Percentiles rank a stretch among this genome's conserved stretches.
These are phyloP conservation scores for Drosophila melanocephala DNA, from an alignment of 2,888 invertebrate genomes.

Conservation along the genomic window DNA sequence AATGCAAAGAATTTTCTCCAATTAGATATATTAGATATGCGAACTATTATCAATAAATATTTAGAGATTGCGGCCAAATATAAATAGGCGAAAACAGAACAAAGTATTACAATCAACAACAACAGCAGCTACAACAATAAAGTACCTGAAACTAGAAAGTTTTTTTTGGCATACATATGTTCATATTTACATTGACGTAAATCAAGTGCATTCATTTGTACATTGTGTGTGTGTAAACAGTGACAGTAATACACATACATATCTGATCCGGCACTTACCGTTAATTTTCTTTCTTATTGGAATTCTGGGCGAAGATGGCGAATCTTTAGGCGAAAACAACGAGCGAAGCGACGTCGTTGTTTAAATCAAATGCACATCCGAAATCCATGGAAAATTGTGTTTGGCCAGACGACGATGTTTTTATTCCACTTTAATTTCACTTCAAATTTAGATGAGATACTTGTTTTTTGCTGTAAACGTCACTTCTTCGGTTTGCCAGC, in stretches of 20 bases:
- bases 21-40: constrained; percentile 36
- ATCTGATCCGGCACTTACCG: constrained; percentile 54
- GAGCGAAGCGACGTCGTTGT: constrained; percentile 47
- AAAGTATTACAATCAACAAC: constrained; percentile 14
- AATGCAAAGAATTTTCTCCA: constrained; percentile 52
- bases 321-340: constrained; percentile 43
- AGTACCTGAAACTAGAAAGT: constrained; percentile 45
- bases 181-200: not conserved
- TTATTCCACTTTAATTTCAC: constrained; percentile 44
- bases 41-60: not conserved
- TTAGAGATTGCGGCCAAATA: constrained; percentile 17
- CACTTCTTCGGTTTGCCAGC: constrained; percentile 59
- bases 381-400: constrained; percentile 41
- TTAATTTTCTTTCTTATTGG: constrained; percentile 50
- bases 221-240: constrained; percentile 30
- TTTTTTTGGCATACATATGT: constrained; percentile 7
- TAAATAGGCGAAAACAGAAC: constrained; percentile 1
- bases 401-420: constrained; percentile 29
- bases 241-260: constrained; percentile 28
- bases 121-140: constrained; percentile 8
- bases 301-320: constrained; percentile 56
- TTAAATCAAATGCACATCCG: constrained; percentile 39
- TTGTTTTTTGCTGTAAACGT: constrained; percentile 70
- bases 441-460: constrained; percentile 64
- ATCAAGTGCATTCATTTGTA: not conserved